phyloP scores from a whole-genome alignment of 2,113 vertebrate species.

The Cheilinus undulatus region DNA sequence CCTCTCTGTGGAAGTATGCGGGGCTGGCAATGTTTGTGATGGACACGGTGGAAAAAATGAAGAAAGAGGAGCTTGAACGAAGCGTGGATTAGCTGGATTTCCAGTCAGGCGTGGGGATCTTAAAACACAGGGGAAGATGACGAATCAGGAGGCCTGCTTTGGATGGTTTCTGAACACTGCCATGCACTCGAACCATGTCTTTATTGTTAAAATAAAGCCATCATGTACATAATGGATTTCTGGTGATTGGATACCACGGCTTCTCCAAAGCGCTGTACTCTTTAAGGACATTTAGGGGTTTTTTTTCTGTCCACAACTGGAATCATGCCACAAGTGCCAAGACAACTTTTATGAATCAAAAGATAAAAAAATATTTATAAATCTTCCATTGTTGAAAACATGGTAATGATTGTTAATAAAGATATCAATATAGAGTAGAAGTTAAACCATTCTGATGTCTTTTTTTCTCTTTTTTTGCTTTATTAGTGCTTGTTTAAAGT shows the following conservation, averaged over 20 bases:
- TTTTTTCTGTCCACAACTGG: constrained; percentile 81
- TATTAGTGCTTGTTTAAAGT: constrained; percentile 58
- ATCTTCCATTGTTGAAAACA: constrained; percentile 83
- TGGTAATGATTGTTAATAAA: constrained; percentile 87
- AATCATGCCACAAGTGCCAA: constrained; percentile 79
- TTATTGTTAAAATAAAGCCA: constrained; percentile 54
- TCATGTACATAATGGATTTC: constrained; percentile 78
- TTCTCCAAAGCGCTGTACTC: constrained; percentile 58
- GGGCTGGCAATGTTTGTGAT: constrained; percentile 42
- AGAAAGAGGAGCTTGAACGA: constrained; percentile 58
- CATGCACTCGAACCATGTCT: constrained; percentile 60
- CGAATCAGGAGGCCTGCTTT: constrained; percentile 58
- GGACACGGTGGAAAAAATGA: constrained; percentile 50
- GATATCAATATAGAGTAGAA: constrained; percentile 82
- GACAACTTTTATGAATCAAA: constrained; percentile 80
- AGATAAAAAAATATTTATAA: constrained; percentile 85
- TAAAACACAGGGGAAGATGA: constrained; percentile 57
- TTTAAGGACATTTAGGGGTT: constrained; percentile 67
- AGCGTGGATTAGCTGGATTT: constrained; percentile 75
- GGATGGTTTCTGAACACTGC: constrained; percentile 74
- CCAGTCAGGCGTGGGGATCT: constrained; percentile 59
- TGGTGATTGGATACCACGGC: constrained; percentile 78
- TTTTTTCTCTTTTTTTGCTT: constrained; percentile 65
- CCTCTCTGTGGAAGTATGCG: constrained; percentile 68
- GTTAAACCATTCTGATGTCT: constrained; percentile 74